Evolutionary conservation across 2,113 vertebrate genomes (phyloP).

Genomic region (Machaerirhynchus nigripectus): DNA sequence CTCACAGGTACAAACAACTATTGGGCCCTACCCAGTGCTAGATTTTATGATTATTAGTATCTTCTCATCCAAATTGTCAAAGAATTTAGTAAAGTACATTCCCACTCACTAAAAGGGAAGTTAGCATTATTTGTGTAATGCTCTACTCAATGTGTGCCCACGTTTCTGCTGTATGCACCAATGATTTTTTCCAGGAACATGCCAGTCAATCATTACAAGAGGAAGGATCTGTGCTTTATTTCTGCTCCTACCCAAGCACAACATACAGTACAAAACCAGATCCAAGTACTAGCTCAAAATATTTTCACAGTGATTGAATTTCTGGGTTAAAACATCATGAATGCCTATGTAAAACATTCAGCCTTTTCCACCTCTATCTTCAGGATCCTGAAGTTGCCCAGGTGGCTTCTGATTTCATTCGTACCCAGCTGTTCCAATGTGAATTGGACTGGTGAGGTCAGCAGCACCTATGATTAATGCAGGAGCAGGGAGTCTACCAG

Average conservation of each 20-base stretch:
- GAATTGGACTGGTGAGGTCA: conserved; percentile 47
- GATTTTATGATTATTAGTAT: neutral
- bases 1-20: neutral
- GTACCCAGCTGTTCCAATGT: neutral
- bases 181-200: neutral
- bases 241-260: neutral
- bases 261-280: neutral
- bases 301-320: neutral
- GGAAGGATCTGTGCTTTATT: neutral
- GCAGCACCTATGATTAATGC: conserved; percentile 8
- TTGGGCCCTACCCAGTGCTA: neutral
- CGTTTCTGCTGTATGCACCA: neutral
- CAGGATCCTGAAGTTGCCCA: neutral
- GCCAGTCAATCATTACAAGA: neutral
- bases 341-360: neutral
- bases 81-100: neutral
- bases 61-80: neutral
- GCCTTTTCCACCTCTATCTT: neutral
- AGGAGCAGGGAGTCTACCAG: neutral
- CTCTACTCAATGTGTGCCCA: neutral
- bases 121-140: neutral
- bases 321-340: neutral
- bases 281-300: neutral
- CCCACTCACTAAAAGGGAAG: neutral
- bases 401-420: neutral